Evolutionary conservation across 2,113 vertebrate species (phyloP), one percentile per base, ranked within the genome.

Genomic region (Erythrocercus mccallii): DNA sequence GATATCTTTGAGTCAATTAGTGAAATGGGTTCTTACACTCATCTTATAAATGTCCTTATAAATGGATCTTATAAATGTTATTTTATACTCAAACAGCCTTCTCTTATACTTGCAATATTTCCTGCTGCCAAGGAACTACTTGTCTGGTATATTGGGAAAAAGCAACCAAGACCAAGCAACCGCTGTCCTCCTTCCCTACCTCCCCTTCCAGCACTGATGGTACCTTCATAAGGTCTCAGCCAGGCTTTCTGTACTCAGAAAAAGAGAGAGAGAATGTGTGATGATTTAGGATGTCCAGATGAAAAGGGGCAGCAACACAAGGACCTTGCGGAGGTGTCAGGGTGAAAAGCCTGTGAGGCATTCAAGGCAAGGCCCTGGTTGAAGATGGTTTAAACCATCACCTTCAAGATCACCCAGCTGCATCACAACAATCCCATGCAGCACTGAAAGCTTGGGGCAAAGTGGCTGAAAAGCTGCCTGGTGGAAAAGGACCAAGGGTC

Each of bases 281-380:
- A 22, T 1, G 0, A 11, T 69, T 82, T 0, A 1, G 40, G 12
- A 12, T 57, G 21, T 45, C 12, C 1, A 10, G 33, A 37, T 5
- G 4, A 23, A 57, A 5, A 61, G 16, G 3, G 54, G 3, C 6
- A 89, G 15, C 15, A 64, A 33, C 16, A 40, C 1, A 5, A 68
- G 33, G 8, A 64, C 10, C 6, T 69, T 64, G 12, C 23, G 45
- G 35, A 17, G 21, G 9, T 48, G 11, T 14, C 33, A 38, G 14
- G 5, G 14, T 54, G 44, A n/a, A 87, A 81, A 71, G 2, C 10
- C 9, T 15, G 15, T 45, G 23, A 87, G 9, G 3, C 37, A 24
- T n/a, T 45, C 11, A 56, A 33, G 23, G 17, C 37, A 72, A 88
- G 15, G 21, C 37, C 16, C 27, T 47, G 12, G n/a, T 51, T 20